Evolutionary conservation across 2,797 vertebrate species (phyloP), one percentile per base, ranked within the genome.

Genomic region (Alca torda): DNA sequence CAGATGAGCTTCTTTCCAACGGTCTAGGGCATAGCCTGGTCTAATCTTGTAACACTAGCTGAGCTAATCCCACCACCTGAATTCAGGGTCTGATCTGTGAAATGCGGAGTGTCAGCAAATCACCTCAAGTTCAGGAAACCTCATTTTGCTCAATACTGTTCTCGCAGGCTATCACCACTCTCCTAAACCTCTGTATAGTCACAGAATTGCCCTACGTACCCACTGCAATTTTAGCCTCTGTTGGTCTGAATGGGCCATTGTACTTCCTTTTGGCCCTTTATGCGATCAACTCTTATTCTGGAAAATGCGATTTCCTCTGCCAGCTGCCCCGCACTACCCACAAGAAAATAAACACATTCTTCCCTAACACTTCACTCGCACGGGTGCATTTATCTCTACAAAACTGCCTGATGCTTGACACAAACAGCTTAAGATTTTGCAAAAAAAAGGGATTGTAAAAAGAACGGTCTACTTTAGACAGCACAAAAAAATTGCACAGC

Each of bases 331-430:
- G 45, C 15, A 0, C 39, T 64, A 48, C 41, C 76, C 64, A 48
- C 64, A 39, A 28, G 56, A 30, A 83, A 75, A 81, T 26, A 45
- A 85, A 77, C 48, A 51, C 45, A 6, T 37, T 16, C 24, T 53
- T 53, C 43, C 51, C 35, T 13, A 59, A 33, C 0, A 0, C 56
- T 87, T 35, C 31, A 1, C 37, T 68, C 10, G 0, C 48, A 56
- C 0, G 12, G 61, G 46, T 20, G 61, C 73, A 75, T 91, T 94
- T 33, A 39, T 84, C 69, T 72, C 79, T 68, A 35, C 57, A 76
- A 23, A 85, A 45, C 46, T 69, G 56, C 19, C 54, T 41, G 35
- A 25, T 51, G 5, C 41, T 77, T 24, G 60, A 80, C 76, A 83
- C 53, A 43, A 73, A 37, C 28, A 10, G 35, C 14, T 77, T 13